These are phyloP conservation scores for Nebria salina DNA, from an alignment of 2,888 invertebrate species.

Conservation along the genomic window DNA sequence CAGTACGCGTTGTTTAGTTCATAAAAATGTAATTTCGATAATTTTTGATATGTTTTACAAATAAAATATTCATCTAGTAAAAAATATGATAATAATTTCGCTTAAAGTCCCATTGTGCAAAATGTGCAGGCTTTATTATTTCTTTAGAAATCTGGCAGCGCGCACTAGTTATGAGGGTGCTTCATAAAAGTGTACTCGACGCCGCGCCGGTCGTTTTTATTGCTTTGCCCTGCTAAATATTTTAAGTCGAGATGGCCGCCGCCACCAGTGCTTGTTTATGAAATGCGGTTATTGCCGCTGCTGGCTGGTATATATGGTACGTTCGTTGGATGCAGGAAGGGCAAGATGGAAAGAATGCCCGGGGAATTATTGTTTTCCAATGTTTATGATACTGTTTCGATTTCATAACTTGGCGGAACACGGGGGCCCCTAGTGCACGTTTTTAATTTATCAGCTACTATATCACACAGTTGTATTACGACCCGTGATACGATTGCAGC, in stretches of 20 bases:
- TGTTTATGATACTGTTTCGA: constrained; percentile 65
- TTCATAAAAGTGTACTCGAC: background rate
- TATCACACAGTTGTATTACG: constrained; percentile 51
- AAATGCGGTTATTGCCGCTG: constrained; percentile 57
- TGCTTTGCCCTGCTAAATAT: constrained; percentile 37
- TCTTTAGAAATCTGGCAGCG: background rate
- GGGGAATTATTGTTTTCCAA: constrained; percentile 64
- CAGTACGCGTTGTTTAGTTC: too few species aligned
- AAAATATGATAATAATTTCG: background rate
- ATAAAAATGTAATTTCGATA: too few species aligned
- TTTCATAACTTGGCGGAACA: constrained; percentile 63
- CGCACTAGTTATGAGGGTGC: background rate
- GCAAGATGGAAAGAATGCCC: constrained; percentile 48
- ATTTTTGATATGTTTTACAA: too few species aligned
- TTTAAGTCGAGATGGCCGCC: constrained; percentile 43
- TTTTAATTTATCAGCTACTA: constrained; percentile 66
- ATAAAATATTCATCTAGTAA: background rate
- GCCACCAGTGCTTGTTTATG: constrained; percentile 51
- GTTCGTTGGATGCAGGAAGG: constrained; percentile 49
- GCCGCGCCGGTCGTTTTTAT: constrained; percentile 25
- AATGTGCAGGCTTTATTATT: background rate
- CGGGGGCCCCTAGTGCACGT: constrained; percentile 60
- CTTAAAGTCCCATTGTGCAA: background rate
- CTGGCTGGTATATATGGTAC: constrained; percentile 49
- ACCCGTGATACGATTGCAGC: constrained; percentile 43